Evolutionary conservation across 2,888 invertebrate species (phyloP).

Genomic region (Tiliacea aurago): DNA sequence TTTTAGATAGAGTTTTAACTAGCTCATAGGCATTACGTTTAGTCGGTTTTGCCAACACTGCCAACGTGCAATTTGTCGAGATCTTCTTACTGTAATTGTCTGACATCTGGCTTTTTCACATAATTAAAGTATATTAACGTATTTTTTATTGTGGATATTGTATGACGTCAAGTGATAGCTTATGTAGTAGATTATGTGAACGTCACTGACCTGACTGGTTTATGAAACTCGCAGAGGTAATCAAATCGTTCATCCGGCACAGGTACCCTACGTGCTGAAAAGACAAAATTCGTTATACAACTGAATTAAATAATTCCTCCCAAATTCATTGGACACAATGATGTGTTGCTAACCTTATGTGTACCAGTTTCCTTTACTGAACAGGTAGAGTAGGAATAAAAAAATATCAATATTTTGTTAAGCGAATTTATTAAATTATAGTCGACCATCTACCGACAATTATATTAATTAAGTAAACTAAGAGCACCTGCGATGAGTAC

Average conservation of each 20-base stretch:
- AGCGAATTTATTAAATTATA: slow-evolving; percentile 28
- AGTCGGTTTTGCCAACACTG: too few species aligned
- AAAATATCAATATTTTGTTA: slow-evolving; percentile 4
- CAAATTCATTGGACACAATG: background rate
- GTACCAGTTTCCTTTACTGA: background rate
- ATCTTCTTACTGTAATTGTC: too few species aligned
- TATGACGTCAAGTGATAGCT: background rate
- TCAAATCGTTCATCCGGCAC: slow-evolving; percentile 99
- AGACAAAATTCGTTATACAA: slow-evolving; percentile 66
- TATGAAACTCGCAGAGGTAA: slow-evolving; percentile 97
- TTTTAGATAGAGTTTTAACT: too few species aligned
- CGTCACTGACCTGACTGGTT: slow-evolving; percentile 95
- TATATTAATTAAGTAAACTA: background rate
- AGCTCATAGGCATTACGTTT: too few species aligned
- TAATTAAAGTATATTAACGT: too few species aligned
- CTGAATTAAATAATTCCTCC: slow-evolving; percentile 1
- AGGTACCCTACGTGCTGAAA: slow-evolving; percentile 97
- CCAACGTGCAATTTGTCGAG: too few species aligned
- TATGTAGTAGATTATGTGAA: background rate
- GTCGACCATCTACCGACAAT: background rate
- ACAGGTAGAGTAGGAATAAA: slow-evolving; percentile 13
- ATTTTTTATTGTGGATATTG: too few species aligned
- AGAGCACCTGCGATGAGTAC: background rate
- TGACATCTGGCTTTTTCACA: too few species aligned
- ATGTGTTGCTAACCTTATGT: slow-evolving; percentile 40